These are phyloP conservation scores for Calephelis perditalis DNA, from an alignment of 2,888 invertebrate species.

Conservation along the genomic window DNA sequence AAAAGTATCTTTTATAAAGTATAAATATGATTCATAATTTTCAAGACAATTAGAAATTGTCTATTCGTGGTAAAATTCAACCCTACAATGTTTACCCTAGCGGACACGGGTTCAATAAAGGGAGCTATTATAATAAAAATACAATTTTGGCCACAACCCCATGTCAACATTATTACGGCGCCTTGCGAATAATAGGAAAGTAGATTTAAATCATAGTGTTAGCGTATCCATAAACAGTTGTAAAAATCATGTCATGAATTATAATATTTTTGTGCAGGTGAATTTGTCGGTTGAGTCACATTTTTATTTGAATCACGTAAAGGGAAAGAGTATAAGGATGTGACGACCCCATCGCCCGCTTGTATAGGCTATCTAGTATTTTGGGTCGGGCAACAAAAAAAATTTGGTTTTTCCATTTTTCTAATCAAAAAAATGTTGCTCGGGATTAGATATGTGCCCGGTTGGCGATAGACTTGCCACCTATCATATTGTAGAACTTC, in stretches of 20 bases:
- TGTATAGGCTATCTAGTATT: too few species aligned
- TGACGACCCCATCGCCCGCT: too few species aligned
- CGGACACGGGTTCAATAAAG: slow-evolving; percentile 56
- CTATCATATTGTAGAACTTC: too few species aligned
- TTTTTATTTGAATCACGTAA: too few species aligned
- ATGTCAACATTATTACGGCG: slow-evolving; percentile 49
- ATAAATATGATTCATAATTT: slow-evolving; percentile 1
- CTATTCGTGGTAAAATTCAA: slow-evolving; percentile 45
- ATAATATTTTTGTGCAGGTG: slow-evolving; percentile 18
- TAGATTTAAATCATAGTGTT: slow-evolving; percentile 24
- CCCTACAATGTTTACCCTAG: slow-evolving; percentile 64
- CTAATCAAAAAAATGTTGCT: too few species aligned
- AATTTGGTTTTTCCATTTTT: too few species aligned
- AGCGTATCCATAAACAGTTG: background rate
- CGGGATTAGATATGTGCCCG: too few species aligned
- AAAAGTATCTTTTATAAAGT: too few species aligned
- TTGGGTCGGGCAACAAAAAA: too few species aligned
- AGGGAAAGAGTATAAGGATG: too few species aligned
- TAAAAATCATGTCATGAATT: slow-evolving; percentile 36
- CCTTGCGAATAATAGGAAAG: slow-evolving; percentile 64
- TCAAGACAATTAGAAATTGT: slow-evolving; percentile 38
- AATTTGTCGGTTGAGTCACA: too few species aligned
- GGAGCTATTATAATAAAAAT: slow-evolving; percentile 75
- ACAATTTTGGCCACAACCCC: slow-evolving; percentile 74
- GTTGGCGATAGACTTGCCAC: too few species aligned